A percentile compares a stretch with the other conserved stretches of the same genome.
phyloP scores from a whole-genome alignment of 2,113 vertebrate genomes.

The Cyanoliseus patagonus region DNA sequence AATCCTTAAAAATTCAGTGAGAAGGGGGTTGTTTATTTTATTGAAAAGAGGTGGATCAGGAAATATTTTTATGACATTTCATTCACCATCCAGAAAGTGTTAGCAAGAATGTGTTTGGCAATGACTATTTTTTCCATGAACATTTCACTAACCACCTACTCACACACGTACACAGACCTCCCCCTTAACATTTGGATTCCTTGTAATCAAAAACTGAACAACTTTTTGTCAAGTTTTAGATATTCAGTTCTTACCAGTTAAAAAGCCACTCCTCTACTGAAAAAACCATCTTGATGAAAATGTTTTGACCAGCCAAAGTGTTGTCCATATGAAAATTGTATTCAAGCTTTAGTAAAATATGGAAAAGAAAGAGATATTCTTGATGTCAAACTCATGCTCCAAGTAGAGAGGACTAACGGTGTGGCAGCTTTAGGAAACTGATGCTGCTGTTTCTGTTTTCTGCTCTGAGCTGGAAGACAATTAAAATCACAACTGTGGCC shows the following conservation, averaged over 20 bases:
- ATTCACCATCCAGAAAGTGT: not conserved
- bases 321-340: not conserved
- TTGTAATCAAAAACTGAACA: not conserved
- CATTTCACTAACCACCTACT: not conserved
- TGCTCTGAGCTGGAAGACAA: not conserved
- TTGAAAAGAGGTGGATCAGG: not conserved
- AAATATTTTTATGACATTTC: not conserved
- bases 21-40: not conserved
- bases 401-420: not conserved
- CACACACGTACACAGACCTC: not conserved
- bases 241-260: not conserved
- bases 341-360: not conserved
- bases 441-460: not conserved
- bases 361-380: not conserved
- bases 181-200: not conserved
- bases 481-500: not conserved
- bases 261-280: not conserved
- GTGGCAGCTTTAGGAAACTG: not conserved
- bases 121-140: not conserved
- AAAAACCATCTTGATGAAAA: not conserved
- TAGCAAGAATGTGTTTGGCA: not conserved
- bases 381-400: not conserved
- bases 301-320: not conserved
- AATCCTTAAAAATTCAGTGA: not conserved
- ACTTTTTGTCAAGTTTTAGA: not conserved